Conservation (phyloP, 2,888 invertebrate genomes). For the Hirudinaria manillensis region DNA sequence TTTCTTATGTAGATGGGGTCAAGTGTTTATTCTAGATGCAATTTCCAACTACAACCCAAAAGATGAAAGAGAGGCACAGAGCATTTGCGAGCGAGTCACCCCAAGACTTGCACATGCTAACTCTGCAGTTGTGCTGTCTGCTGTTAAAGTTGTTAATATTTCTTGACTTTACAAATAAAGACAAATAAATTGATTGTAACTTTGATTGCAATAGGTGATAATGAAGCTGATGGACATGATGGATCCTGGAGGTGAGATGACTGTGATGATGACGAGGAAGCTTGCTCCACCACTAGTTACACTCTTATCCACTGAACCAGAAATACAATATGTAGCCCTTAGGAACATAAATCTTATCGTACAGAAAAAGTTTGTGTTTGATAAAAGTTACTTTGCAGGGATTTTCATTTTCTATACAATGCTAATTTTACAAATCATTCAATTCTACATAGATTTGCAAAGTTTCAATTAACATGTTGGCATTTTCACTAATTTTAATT, state of each 20-base stretch:
- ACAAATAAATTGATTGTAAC: background rate
- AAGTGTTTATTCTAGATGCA: constrained; percentile 95
- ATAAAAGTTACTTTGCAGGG: background rate
- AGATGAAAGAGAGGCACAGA: constrained; percentile 95
- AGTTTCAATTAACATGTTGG: too few species aligned
- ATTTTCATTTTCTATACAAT: too few species aligned
- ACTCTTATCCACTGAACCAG: constrained; percentile 91
- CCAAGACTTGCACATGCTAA: constrained; percentile 83
- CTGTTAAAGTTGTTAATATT: constrained; percentile 74
- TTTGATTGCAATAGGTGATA: constrained; percentile 58
- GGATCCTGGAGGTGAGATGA: constrained; percentile 84
- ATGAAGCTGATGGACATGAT: constrained; percentile 99
- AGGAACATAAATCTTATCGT: constrained; percentile 97
- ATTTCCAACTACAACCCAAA: constrained; percentile 92
- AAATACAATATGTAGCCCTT: constrained; percentile 96
- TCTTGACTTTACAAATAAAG: background rate
- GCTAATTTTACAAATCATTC: too few species aligned
- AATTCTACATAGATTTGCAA: too few species aligned
- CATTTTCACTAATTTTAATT: too few species aligned
- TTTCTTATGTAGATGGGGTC: constrained; percentile 52
- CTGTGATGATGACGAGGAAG: constrained; percentile 86
- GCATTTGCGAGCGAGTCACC: constrained; percentile 42
- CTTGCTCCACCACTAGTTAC: constrained; percentile 96
- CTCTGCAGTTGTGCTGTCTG: constrained; percentile 95
- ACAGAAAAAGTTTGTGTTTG: constrained; percentile 66